phyloP scores from a whole-genome alignment of 2,888 invertebrate genomes.

The Trissonchulus latispiculum region DNA sequence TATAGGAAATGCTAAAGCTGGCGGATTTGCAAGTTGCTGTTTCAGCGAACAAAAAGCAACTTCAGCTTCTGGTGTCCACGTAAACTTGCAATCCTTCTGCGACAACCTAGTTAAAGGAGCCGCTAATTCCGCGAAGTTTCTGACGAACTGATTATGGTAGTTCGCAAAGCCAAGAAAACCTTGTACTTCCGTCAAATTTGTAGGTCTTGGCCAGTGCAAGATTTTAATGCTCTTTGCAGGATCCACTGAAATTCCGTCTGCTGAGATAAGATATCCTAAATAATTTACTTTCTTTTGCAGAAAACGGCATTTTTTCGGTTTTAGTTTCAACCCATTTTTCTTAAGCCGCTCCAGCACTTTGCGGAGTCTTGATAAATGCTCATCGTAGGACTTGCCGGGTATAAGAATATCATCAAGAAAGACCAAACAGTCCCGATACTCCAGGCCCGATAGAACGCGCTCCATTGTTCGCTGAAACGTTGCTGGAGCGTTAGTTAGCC shows the following conservation, averaged over 20 bases:
- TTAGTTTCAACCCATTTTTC: no score
- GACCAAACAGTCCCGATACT: slow-evolving; percentile 27
- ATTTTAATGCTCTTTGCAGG: not conserved
- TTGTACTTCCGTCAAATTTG: not conserved
- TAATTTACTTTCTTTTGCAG: slow-evolving; percentile 22
- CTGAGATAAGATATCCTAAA: slow-evolving; percentile 23
- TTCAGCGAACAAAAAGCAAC: not conserved
- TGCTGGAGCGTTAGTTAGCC: slow-evolving; percentile 29
- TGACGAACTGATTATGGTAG: not conserved
- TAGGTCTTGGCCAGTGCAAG: not conserved
- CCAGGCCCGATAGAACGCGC: slow-evolving; percentile 24
- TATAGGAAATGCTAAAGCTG: not conserved
- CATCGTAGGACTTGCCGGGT: slow-evolving; percentile 26
- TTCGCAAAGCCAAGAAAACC: not conserved
- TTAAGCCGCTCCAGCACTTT: no score
- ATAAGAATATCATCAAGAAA: slow-evolving; percentile 33
- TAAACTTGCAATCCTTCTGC: not conserved
- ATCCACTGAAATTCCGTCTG: slow-evolving; percentile 13
- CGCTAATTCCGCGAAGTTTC: not conserved
- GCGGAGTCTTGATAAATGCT: slow-evolving; percentile 24
- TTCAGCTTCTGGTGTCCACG: not conserved
- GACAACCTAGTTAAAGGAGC: not conserved
- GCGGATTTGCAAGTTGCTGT: not conserved
- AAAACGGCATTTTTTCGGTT: slow-evolving; percentile 30
- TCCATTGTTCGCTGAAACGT: slow-evolving; percentile 32